Percentiles rank a stretch among this genome's conserved stretches.
These are phyloP conservation scores for Pseudoatta argentina DNA, from an alignment of 1,140 invertebrate species.

Conservation along the genomic window DNA sequence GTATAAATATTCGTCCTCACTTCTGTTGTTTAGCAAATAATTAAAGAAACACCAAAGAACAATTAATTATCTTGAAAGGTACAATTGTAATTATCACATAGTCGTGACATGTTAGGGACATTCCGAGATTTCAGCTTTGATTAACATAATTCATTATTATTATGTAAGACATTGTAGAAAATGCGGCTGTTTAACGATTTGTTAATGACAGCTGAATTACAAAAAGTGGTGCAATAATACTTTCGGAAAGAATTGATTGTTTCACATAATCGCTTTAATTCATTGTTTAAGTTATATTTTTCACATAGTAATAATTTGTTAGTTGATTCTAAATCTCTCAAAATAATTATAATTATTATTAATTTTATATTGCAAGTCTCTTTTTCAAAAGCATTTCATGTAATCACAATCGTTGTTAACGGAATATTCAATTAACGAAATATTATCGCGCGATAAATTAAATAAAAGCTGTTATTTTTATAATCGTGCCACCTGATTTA, in stretches of 20 bases:
- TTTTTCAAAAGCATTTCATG: not conserved
- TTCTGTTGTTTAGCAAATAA: too few relatives aligned
- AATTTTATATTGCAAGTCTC: not conserved
- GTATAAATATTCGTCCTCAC: too few relatives aligned
- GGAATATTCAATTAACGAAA: constrained; percentile 18
- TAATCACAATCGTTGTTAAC: not conserved
- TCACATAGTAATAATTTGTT: constrained; percentile 2
- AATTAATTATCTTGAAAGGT: not conserved
- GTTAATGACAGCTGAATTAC: not conserved
- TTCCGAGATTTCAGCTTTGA: not conserved
- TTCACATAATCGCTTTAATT: not conserved
- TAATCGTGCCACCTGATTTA: constrained; percentile 37
- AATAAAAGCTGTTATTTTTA: not conserved
- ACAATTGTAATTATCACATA: not conserved
- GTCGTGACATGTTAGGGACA: not conserved
- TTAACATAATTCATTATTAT: constrained; percentile 4
- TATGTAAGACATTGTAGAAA: not conserved
- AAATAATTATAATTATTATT: not conserved
- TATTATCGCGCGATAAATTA: constrained; percentile 15
- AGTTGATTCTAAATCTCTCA: too few relatives aligned
- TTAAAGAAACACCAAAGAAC: too few relatives aligned
- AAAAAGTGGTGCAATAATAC: constrained; percentile 1
- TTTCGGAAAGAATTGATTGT: not conserved
- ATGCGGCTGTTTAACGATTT: not conserved
- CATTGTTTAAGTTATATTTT: not conserved